Base-by-base conservation (phyloP, 2,797 vertebrate genomes). In the Enteromius viviparus region DNA sequence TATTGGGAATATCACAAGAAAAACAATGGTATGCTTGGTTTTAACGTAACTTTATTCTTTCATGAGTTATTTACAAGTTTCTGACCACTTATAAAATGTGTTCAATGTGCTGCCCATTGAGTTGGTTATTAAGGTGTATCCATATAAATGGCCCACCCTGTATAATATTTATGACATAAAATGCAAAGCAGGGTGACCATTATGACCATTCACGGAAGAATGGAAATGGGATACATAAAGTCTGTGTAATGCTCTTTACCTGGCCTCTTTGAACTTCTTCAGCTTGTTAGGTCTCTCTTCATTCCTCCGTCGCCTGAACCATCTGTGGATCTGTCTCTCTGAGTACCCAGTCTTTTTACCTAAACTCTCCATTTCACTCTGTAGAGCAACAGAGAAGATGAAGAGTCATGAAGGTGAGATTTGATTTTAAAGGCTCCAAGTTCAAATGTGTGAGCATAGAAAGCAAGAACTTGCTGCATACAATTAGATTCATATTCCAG, bases 181-280 rank as follows among this genome's bases (percentile, higher is more conserved):
- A 55, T 12, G 12, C n/a, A 14, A 21, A 37, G 10, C 55, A 64
- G 19, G 45, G 72, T 79, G 42, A 1, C 26, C 37, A 53, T 78
- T 64, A 15, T 3, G 40, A 3, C 5, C 6, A 19, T 76, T 55
- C 60, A 10, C 26, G 10, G 6, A 37, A 23, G 34, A 2, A 17
- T 55, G 19, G 3, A 64, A n/a, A 62, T 15, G 23, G 23, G 6
- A 2, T 37, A 12, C 29, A 0, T 17, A 49, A 4, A 12, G 19
- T 3, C 5, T 34, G 45, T 4, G 42, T 11, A 12, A 83, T 17
- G 37, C 32, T 42, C 42, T 84, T 21, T 91, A 97, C 98, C 98
- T 96, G 81, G 97, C 95, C 92, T 99, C 98, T 78, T 90, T 92
- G 85, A 99, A 99, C 87, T 99, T 99, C 91, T 97, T 99, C 9